phyloP scores from a whole-genome alignment of 2,797 vertebrate species.

The Takifugu rubripes region DNA sequence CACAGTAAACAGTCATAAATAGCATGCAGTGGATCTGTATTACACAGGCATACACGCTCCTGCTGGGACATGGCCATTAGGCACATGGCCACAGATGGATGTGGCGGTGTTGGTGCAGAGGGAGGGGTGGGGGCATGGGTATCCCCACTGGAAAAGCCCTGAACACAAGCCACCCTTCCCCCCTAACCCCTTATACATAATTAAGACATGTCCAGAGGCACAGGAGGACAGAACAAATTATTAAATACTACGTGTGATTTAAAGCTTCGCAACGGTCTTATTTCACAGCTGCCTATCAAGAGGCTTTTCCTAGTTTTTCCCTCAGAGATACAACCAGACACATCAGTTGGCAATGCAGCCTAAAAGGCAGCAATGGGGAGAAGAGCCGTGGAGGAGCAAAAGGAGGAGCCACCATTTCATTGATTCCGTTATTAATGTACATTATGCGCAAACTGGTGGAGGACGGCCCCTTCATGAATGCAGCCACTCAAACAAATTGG shows the following conservation, averaged over 20 bases:
- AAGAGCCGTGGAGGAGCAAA: slow-evolving; percentile 18
- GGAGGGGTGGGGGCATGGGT: slow-evolving; percentile 28
- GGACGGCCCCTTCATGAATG: slow-evolving; percentile 31
- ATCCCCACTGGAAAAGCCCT: slow-evolving; percentile 57
- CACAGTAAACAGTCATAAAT: background rate
- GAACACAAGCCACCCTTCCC: slow-evolving; percentile 41
- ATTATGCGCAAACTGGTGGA: slow-evolving; percentile 53
- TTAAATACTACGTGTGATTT: slow-evolving; percentile 23
- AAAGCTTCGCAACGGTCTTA: slow-evolving; percentile 20
- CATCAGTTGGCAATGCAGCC: slow-evolving; percentile 6
- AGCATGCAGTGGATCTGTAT: slow-evolving; percentile 33
- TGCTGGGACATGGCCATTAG: slow-evolving; percentile 32
- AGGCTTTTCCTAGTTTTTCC: slow-evolving; percentile 3
- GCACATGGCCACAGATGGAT: slow-evolving; percentile 40
- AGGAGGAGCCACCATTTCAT: slow-evolving; percentile 44
- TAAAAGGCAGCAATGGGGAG: slow-evolving; percentile 23
- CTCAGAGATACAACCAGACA: background rate
- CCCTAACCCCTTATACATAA: slow-evolving; percentile 45
- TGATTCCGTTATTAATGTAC: slow-evolving; percentile 57
- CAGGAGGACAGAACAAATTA: slow-evolving; percentile 21
- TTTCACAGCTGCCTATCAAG: slow-evolving; percentile 23
- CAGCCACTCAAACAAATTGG: slow-evolving; percentile 49
- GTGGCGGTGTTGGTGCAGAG: slow-evolving; percentile 30
- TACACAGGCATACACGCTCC: slow-evolving; percentile 26
- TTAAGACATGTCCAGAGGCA: slow-evolving; percentile 48